Evolutionary conservation across 2,888 invertebrate genomes (phyloP).

Genomic region (Antitype chi): DNA sequence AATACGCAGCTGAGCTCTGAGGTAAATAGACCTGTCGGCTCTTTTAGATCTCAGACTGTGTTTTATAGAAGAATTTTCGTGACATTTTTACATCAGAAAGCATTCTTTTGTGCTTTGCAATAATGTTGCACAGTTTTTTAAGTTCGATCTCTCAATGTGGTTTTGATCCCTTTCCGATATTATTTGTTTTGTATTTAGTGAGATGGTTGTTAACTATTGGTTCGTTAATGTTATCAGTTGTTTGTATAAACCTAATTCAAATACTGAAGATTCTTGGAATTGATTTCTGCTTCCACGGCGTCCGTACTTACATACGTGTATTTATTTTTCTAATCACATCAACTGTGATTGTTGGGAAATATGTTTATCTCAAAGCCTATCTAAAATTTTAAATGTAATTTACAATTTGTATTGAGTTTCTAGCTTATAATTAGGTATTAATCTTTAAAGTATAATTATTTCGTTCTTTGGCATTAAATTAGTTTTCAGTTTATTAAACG

Average conservation of each 20-base stretch:
- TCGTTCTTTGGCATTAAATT: neutral
- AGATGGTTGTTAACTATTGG: neutral
- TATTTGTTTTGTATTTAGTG: conserved; percentile 18
- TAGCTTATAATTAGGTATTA: neutral
- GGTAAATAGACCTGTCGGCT: conserved; percentile 59
- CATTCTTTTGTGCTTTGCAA: conserved; percentile 18
- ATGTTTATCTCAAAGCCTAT: neutral
- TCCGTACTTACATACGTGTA: neutral
- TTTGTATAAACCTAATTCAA: neutral
- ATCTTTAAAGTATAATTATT: neutral
- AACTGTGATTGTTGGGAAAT: neutral
- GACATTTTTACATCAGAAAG: conserved; percentile 35
- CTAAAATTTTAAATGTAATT: neutral
- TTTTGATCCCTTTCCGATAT: conserved; percentile 8
- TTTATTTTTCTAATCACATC: neutral
- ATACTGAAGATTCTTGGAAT: neutral
- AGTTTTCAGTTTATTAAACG: neutral
- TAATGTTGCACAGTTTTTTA: conserved; percentile 16
- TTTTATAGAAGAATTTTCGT: conserved; percentile 27
- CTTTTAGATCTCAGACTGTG: conserved; percentile 27
- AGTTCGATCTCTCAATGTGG: neutral
- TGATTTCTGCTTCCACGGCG: neutral
- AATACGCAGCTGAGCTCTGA: conserved; percentile 51
- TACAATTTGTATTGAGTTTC: neutral
- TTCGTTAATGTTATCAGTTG: conserved; percentile 6